Conservation (phyloP, 1,140 invertebrate species). For the Steinernema khuongi region DNA sequence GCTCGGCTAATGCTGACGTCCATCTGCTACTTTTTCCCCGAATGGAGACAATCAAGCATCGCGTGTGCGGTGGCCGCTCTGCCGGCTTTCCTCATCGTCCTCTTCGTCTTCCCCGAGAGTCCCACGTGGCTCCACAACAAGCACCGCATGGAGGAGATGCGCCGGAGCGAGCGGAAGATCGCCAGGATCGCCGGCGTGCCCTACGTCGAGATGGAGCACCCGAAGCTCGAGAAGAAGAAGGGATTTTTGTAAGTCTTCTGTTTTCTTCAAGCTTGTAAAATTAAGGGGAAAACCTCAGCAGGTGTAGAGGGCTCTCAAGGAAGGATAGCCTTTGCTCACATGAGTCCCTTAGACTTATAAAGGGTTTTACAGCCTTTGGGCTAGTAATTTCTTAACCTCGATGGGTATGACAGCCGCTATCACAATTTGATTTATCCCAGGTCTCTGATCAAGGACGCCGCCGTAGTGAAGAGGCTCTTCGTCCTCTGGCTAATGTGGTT, state of each 20-base stretch:
- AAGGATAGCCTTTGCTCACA: no score
- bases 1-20: not conserved
- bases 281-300: no score
- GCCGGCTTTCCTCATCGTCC: conserved; percentile 5
- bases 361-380: no score
- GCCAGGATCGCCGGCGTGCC: conserved; percentile 9
- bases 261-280: no score
- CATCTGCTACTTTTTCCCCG: conserved; percentile 3
- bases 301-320: no score
- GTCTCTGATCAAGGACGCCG: not conserved
- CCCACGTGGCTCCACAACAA: conserved; percentile 19
- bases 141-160: not conserved
- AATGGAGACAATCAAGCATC: not conserved
- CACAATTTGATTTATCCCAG: no score
- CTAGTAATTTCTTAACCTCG: no score
- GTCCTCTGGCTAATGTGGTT: conserved; percentile 10
- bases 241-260: not conserved
- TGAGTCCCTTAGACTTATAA: no score
- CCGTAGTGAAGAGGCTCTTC: not conserved
- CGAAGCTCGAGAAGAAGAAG: conserved; percentile 6
- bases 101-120: conserved; percentile 18
- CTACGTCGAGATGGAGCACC: not conserved
- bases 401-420: no score
- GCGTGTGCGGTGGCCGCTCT: not conserved
- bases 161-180: not conserved